Evolutionary conservation across 1,140 invertebrate species (phyloP).

Genomic region (Condylostylus longicornis): DNA sequence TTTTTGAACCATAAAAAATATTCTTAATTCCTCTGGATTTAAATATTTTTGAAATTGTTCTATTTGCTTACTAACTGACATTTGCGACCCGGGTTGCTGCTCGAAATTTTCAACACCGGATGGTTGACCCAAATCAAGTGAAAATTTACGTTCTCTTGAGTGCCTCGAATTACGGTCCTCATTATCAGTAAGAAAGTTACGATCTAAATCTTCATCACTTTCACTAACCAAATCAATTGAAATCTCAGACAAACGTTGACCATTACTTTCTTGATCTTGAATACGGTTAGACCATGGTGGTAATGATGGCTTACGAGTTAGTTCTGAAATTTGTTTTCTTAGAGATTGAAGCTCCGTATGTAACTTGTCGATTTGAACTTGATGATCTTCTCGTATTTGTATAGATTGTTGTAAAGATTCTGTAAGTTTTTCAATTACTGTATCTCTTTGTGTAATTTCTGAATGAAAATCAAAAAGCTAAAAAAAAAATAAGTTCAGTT

Average conservation of each 20-base stretch:
- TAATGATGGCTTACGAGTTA: conserved; percentile 18
- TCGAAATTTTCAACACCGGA: conserved; percentile 34
- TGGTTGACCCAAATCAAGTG: no score
- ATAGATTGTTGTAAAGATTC: conserved; percentile 43
- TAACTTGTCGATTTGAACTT: conserved; percentile 41
- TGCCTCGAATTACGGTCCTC: conserved; percentile 15
- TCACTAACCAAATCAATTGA: conserved; percentile 30
- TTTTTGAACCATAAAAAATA: conserved; percentile 32
- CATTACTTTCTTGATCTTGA: conserved; percentile 30
- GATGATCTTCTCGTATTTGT: conserved; percentile 40
- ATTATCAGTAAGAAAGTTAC: conserved; percentile 19
- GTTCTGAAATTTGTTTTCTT: conserved; percentile 37
- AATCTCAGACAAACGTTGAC: conserved; percentile 25
- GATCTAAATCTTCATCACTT: conserved; percentile 22
- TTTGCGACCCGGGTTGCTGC: conserved; percentile 28
- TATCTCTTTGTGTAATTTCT: conserved; percentile 39
- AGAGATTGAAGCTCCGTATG: conserved; percentile 43
- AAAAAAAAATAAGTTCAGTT: conserved; percentile 14
- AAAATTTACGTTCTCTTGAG: conserved; percentile 27
- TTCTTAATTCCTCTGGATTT: conserved; percentile 31
- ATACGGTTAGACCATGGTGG: conserved; percentile 29
- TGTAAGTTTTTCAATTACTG: conserved; percentile 43
- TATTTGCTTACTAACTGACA: conserved; percentile 28
- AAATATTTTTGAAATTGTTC: conserved; percentile 30
- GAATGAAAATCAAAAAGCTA: conserved; percentile 44